Conservation (phyloP, 2,113 vertebrate genomes). For the Tylochromis polylepis region DNA sequence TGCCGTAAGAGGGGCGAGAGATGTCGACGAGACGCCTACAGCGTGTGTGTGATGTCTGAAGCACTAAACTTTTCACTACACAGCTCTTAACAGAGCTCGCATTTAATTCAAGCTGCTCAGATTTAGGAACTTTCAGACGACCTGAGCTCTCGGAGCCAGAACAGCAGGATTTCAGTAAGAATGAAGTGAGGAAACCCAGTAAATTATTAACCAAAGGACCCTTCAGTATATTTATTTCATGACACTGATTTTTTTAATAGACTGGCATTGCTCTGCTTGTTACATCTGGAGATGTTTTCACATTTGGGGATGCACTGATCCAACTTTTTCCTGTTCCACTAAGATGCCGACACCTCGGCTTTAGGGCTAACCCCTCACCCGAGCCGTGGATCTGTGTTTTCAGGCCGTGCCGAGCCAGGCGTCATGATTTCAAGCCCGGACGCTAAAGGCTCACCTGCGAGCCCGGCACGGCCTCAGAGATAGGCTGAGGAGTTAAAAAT, state of each 20-base stretch:
- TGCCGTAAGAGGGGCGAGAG: not conserved
- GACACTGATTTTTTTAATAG: not conserved
- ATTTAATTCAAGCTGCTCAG: not conserved
- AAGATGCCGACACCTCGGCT: rapidly evolving
- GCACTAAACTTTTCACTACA: not conserved
- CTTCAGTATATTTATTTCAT: not conserved
- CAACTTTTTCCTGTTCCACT: not conserved
- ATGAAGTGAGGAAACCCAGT: not conserved
- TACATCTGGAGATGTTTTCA: not conserved
- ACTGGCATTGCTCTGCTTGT: not conserved
- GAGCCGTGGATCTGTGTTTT: not conserved
- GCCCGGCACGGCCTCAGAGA: not conserved
- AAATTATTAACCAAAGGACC: not conserved
- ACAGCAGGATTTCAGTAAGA: not conserved
- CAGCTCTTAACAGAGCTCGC: not conserved
- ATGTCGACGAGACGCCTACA: rapidly evolving
- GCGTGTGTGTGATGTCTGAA: not conserved
- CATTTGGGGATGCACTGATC: not conserved
- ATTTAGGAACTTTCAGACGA: not conserved
- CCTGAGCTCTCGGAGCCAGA: not conserved
- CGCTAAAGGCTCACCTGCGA: not conserved
- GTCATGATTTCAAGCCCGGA: not conserved
- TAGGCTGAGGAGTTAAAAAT: not conserved
- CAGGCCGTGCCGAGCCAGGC: not conserved
- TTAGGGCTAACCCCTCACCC: not conserved